These are phyloP conservation scores for Tinea semifulvella DNA, from an alignment of 2,888 invertebrate genomes.

Conservation along the genomic window DNA sequence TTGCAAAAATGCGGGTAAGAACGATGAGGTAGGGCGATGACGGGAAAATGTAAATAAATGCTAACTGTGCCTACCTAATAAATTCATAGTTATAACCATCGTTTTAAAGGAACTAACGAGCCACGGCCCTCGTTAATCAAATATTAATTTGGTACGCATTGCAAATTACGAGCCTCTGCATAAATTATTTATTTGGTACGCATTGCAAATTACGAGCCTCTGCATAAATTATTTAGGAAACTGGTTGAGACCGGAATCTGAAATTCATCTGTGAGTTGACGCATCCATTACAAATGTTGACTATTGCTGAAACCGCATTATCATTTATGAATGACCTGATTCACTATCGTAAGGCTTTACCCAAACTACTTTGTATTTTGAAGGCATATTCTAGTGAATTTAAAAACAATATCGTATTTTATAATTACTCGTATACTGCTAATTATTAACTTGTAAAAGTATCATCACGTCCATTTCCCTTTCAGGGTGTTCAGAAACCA, in stretches of 20 bases:
- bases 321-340: not conserved
- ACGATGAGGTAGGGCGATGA: no score
- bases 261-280: conserved; percentile 7
- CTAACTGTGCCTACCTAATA: no score
- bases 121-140: not conserved
- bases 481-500: no score
- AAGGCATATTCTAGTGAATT: no score
- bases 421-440: no score
- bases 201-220: not conserved
- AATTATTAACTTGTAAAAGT: no score
- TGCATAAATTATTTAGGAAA: conserved; percentile 3
- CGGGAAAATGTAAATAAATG: no score
- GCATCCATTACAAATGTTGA: conserved; percentile 4
- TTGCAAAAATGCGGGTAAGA: no score
- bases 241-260: not conserved
- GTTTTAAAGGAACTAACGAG: not conserved
- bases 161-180: not conserved
- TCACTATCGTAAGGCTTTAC: not conserved
- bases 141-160: conserved; percentile 4
- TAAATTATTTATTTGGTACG: conserved; percentile 8
- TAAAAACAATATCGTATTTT: no score
- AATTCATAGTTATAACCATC: no score
- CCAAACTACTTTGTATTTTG: no score
- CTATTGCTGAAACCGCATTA: not conserved
- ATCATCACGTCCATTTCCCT: no score